phyloP scores from a whole-genome alignment of 2,888 invertebrate species.

The Mimas tiliae region DNA sequence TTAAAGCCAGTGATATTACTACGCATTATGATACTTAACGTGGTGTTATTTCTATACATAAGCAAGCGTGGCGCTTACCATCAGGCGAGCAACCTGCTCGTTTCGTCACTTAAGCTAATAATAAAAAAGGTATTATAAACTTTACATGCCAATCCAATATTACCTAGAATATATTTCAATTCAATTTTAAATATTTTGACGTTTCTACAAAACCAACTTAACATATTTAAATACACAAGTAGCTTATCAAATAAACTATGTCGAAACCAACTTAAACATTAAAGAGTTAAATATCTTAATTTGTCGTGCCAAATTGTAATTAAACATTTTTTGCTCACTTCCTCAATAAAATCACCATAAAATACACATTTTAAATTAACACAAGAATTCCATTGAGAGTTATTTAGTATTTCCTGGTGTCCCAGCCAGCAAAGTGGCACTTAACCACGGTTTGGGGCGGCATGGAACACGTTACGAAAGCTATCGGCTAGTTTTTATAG shows the following conservation, averaged over 20 bases:
- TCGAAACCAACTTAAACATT: not conserved
- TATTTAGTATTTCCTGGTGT: constrained; percentile 28
- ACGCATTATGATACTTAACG: too few relatives aligned
- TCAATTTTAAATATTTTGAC: too few relatives aligned
- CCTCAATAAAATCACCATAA: constrained; percentile 30
- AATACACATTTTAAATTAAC: constrained; percentile 9
- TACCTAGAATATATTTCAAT: too few relatives aligned
- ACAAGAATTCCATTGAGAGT: constrained; percentile 19
- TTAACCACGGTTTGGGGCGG: constrained; percentile 15
- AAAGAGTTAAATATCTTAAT: not conserved
- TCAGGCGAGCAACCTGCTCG: too few relatives aligned
- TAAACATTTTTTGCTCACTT: constrained; percentile 24
- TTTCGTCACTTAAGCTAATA: too few relatives aligned
- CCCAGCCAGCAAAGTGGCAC: constrained; percentile 17
- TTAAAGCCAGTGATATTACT: too few relatives aligned
- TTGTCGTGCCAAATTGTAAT: constrained; percentile 8
- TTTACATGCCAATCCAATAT: too few relatives aligned
- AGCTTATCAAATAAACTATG: not conserved
- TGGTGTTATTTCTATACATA: too few relatives aligned
- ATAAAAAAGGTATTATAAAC: too few relatives aligned
- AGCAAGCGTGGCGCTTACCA: too few relatives aligned
- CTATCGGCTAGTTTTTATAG: constrained; percentile 20
- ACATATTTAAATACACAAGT: not conserved
- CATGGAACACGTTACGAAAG: not conserved
- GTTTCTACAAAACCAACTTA: too few relatives aligned